phyloP scores from a whole-genome alignment of 2,888 invertebrate species.

The Trissolcus brochymenae region DNA sequence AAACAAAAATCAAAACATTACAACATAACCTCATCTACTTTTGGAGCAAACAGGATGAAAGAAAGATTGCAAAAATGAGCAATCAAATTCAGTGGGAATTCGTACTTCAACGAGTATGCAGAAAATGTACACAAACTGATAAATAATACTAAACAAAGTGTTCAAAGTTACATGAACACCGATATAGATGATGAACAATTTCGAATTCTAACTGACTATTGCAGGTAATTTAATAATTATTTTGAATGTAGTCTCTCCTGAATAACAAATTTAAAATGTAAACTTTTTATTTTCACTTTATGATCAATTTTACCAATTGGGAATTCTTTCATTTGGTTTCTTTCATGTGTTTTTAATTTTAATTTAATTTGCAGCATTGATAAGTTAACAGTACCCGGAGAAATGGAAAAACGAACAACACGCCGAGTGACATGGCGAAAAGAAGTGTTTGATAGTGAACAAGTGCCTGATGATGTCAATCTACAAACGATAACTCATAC shows the following conservation, averaged over 20 bases:
- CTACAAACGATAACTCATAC: conserved; percentile 65
- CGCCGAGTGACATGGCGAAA: conserved; percentile 58
- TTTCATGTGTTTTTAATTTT: neutral
- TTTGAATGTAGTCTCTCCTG: neutral
- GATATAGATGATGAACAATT: conserved; percentile 75
- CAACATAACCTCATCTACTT: too few species aligned
- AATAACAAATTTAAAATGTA: neutral
- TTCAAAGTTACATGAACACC: conserved; percentile 59
- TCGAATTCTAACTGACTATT: conserved; percentile 75
- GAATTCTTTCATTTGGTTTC: neutral
- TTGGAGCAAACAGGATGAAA: neutral
- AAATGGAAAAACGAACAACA: conserved; percentile 60
- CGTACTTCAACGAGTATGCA: conserved; percentile 53
- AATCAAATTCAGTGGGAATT: conserved; percentile 28
- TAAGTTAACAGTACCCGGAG: conserved; percentile 67
- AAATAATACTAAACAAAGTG: conserved; percentile 11
- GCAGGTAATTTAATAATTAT: conserved; percentile 73
- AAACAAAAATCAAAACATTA: too few species aligned
- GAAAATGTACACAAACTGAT: conserved; percentile 24
- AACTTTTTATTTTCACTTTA: neutral
- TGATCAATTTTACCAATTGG: neutral
- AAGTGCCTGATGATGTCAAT: conserved; percentile 60
- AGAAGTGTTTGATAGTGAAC: conserved; percentile 57
- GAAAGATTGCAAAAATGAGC: conserved; percentile 16
- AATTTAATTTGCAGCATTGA: conserved; percentile 61